Evolutionary conservation across 53 echinoderm and acorn worm genomes (phyloP), one percentile per base, ranked within the genome.

Genomic region (Paracentrotus lividus): DNA sequence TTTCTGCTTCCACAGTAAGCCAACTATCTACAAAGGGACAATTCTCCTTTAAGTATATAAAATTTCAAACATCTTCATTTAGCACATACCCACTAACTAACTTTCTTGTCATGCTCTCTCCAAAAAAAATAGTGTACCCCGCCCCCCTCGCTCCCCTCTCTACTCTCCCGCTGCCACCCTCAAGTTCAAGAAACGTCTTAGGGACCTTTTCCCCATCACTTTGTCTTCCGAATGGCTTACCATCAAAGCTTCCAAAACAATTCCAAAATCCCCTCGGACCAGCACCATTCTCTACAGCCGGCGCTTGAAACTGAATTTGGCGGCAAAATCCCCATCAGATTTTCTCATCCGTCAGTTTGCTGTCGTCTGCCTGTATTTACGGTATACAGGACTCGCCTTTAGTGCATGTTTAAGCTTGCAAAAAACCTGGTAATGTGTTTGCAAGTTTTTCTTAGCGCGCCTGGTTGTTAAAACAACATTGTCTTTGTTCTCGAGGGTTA

Each of bases 281-380:
- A 88, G 14, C 6, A 42, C 88, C 26, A 10, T 60, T 55, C 43
- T 64, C 52, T 9, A 31, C 12, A n/a, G 38, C 42, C 26, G 45
- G 60, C 29, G 33, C 34, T 53, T 54, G 55, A 86, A 86, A 31
- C 20, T 54, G 55, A 15, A 64, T 60, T 88, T 60, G 88, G 88
- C 88, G 88, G 88, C 55, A 88, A 88, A 88, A 88, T 88, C 88
- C 64, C 55, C 59, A 26, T 52, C 88, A 88, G 88, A 88, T 88
- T 88, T 88, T 88, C 88, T 88, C 65, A 57, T 88, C 88, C 88
- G 64, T 88, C 88, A 60, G 18, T 88, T 43, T 24, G 23, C 9
- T 23, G 43, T 60, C 88, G 88, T 88, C 88, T 88, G 88, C 1
- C 55, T 18, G 58, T 56, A 84, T 86, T 86, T 86, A 54, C 34